Percentiles rank a stretch among this genome's conserved stretches.
Evolutionary conservation across 2,888 invertebrate species (phyloP).

Genomic region (Chorisops tibialis): DNA sequence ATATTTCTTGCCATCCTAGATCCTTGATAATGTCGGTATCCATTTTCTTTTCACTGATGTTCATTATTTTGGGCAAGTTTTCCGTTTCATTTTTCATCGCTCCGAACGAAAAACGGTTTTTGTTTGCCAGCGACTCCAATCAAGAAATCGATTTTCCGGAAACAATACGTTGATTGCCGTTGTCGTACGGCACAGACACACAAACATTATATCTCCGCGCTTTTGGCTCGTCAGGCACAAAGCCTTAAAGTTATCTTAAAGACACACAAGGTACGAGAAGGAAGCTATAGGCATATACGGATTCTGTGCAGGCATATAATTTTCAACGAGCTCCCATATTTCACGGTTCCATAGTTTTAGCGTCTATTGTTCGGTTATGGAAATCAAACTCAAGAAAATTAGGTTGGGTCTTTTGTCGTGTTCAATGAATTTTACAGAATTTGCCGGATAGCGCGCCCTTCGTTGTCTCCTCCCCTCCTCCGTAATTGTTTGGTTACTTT

Average conservation of each 20-base stretch:
- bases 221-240: too few relatives aligned
- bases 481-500: background rate
- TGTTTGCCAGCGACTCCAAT: background rate
- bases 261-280: background rate
- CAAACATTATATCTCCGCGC: slow-evolving; percentile 13
- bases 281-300: background rate
- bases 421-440: slow-evolving; percentile 12
- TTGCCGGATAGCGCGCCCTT: slow-evolving; percentile 16
- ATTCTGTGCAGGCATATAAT: slow-evolving; percentile 13
- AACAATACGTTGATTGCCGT: slow-evolving; percentile 14
- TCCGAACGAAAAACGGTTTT: background rate
- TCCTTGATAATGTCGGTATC: background rate
- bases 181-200: slow-evolving; percentile 3
- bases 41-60: background rate
- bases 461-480: background rate
- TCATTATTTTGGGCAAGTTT: slow-evolving; percentile 15
- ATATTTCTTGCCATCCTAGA: background rate
- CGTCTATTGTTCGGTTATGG: slow-evolving; percentile 20
- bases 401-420: slow-evolving; percentile 10
- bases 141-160: slow-evolving; percentile 15
- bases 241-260: background rate
- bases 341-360: slow-evolving; percentile 20
- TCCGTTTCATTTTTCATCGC: slow-evolving; percentile 12
- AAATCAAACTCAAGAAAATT: background rate
- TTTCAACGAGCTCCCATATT: slow-evolving; percentile 17